phyloP scores from a whole-genome alignment of 2,113 vertebrate species.

The Oncorhynchus nerka region DNA sequence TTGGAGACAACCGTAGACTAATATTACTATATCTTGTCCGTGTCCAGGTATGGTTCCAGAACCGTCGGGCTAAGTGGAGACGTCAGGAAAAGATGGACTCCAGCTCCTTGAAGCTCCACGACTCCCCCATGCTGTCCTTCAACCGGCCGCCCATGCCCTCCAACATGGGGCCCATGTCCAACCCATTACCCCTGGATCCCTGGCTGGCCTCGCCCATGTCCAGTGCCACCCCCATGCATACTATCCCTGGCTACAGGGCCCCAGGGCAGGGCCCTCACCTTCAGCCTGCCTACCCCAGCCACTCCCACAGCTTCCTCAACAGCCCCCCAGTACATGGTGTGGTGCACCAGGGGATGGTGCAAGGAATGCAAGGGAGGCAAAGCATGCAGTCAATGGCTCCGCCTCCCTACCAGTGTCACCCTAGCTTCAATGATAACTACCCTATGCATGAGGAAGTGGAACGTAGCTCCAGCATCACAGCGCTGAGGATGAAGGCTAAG shows the following conservation, averaged over 20 bases:
- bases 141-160: conserved; percentile 78
- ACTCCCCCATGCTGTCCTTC: conserved; percentile 85
- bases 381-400: conserved; percentile 77
- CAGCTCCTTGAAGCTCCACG: conserved; percentile 82
- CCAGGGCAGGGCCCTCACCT: conserved; percentile 83
- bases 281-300: conserved; percentile 75
- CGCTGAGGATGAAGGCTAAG: conserved; percentile 89
- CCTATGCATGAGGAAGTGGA: conserved; percentile 83
- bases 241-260: conserved; percentile 84
- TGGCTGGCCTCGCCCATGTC: conserved; percentile 88
- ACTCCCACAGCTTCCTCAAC: conserved; percentile 71
- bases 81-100: conserved; percentile 92
- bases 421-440: conserved; percentile 85
- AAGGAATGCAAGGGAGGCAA: conserved; percentile 81
- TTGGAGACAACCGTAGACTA: too few species aligned
- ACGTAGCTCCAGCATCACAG: conserved; percentile 87
- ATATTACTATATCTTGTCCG: background rate
- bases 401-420: conserved; percentile 80
- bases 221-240: conserved; percentile 79
- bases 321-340: conserved; percentile 49
- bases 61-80: conserved; percentile 89
- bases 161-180: conserved; percentile 74
- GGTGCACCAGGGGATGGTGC: conserved; percentile 66
- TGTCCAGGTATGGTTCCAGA: conserved; percentile 91
- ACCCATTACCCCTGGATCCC: conserved; percentile 83